Evolutionary conservation across 2,888 invertebrate species (phyloP).

Genomic region (Pandemis corylana): DNA sequence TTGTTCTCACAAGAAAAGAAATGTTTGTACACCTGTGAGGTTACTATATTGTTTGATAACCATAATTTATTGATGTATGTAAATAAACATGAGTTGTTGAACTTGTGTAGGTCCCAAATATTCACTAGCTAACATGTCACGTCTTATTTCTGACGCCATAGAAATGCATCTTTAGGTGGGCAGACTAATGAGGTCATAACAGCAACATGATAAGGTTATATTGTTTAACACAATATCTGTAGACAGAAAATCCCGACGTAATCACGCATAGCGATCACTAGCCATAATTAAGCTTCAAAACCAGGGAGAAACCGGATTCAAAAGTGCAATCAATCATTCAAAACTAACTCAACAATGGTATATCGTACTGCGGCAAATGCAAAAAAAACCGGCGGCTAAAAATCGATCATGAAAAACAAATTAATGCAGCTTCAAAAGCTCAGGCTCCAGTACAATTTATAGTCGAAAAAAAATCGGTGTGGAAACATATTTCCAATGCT

Average conservation of each 20-base stretch:
- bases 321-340: not conserved
- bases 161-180: conserved; percentile 39
- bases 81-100: conserved; percentile 32
- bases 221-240: conserved; percentile 19
- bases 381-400: conserved; percentile 56
- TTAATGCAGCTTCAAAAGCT: conserved; percentile 45
- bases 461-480: conserved; percentile 29
- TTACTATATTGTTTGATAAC: conserved; percentile 33
- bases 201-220: conserved; percentile 43
- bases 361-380: conserved; percentile 38
- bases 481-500: conserved; percentile 37
- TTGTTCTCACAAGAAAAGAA: conserved; percentile 11
- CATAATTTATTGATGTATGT: conserved; percentile 27
- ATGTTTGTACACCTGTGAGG: conserved; percentile 35
- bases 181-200: conserved; percentile 43
- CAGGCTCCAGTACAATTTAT: not conserved
- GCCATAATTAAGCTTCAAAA: not conserved
- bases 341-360: conserved; percentile 19
- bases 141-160: conserved; percentile 30
- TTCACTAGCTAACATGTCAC: not conserved
- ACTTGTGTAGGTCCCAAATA: not conserved
- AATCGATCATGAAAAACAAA: conserved; percentile 69
- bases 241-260: not conserved
- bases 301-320: not conserved
- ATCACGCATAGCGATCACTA: not conserved